These are phyloP conservation scores for Apodemus agrarius DNA, from an alignment of 2,797 vertebrate genomes.

Conservation along the genomic window DNA sequence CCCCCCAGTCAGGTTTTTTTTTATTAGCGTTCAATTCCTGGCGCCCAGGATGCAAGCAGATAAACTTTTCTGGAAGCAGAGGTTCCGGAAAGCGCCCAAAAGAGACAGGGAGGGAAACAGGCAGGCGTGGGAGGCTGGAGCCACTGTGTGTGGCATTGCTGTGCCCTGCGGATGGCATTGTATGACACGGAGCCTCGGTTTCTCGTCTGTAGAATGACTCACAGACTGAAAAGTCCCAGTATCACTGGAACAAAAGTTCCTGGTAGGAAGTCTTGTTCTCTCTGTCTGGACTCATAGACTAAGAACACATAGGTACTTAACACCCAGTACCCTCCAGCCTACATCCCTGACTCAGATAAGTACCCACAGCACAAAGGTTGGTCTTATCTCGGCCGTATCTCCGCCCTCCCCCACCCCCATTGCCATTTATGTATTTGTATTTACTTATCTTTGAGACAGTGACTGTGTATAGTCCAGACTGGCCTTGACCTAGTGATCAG, in stretches of 20 bases:
- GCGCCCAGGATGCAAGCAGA: neutral
- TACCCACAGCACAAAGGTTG: neutral
- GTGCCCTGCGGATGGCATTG: neutral
- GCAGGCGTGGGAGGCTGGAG: neutral
- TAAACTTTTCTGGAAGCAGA: neutral
- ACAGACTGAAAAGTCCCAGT: neutral
- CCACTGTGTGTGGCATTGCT: neutral
- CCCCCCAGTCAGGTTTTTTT: slow-evolving; percentile 31
- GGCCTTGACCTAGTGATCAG: neutral
- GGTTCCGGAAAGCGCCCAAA: neutral
- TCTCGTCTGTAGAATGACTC: neutral
- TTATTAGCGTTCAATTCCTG: slow-evolving; percentile 57
- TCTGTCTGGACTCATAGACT: neutral
- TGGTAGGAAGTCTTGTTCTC: neutral
- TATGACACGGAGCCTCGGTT: neutral
- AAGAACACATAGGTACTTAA: neutral
- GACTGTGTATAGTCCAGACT: neutral
- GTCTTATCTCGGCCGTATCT: neutral
- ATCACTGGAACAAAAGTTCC: neutral
- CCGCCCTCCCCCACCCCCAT: too few relatives aligned
- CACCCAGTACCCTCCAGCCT: neutral
- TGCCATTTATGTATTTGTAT: neutral
- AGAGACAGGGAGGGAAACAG: neutral
- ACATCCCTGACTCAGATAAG: neutral
- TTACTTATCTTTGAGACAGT: neutral